Percentiles rank a stretch among this genome's conserved stretches.
These are phyloP conservation scores for Archilochus colubris DNA, from an alignment of 2,113 vertebrate genomes.

Conservation along the genomic window DNA sequence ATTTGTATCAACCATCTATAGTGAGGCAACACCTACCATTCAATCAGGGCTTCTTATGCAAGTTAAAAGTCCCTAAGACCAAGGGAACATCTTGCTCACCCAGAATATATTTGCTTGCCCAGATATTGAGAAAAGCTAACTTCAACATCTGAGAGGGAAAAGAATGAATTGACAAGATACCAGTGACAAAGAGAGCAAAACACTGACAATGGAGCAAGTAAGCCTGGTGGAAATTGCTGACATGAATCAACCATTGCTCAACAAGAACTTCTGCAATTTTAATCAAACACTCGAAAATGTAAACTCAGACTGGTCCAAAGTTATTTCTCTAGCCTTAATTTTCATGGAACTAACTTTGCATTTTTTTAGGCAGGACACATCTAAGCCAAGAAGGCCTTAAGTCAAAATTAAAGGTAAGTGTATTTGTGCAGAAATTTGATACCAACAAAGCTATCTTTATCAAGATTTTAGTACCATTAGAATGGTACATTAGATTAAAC, in stretches of 20 bases:
- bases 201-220: not conserved
- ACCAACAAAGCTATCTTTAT: not conserved
- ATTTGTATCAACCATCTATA: not conserved
- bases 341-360: not conserved
- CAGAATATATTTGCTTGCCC: not conserved
- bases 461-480: not conserved
- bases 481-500: not conserved
- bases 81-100: not conserved
- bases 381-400: not conserved
- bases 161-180: not conserved
- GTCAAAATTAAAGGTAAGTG: not conserved
- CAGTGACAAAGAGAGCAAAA: not conserved
- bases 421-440: not conserved
- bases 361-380: not conserved
- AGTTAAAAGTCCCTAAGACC: not conserved
- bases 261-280: not conserved
- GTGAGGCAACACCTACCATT: fast-evolving
- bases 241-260: not conserved
- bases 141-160: not conserved
- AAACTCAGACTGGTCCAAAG: not conserved
- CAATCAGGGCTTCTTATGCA: not conserved
- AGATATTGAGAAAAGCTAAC: not conserved
- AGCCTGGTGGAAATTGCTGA: not conserved
- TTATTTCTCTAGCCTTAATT: not conserved
- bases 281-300: not conserved